Evolutionary conservation across 1,140 invertebrate species (phyloP).

Genomic region (Augochlora pura): DNA sequence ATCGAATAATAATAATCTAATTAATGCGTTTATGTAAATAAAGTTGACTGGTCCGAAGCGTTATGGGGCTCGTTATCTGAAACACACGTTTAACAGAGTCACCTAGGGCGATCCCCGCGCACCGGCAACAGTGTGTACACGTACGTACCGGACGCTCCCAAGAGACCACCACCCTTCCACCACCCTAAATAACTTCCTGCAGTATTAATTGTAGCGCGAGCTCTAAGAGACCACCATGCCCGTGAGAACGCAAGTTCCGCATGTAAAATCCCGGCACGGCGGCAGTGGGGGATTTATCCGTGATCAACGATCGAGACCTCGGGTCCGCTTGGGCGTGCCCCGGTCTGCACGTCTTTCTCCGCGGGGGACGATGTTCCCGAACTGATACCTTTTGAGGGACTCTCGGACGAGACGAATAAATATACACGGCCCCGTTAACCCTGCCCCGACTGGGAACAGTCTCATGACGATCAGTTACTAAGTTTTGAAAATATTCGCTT

Average conservation of each 20-base stretch:
- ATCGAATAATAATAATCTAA: slow-evolving; percentile 70
- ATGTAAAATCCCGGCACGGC: slow-evolving; percentile 45
- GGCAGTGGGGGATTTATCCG: slow-evolving; percentile 25
- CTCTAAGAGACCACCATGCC: slow-evolving; percentile 62
- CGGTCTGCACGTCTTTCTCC: background rate
- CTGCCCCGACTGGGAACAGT: background rate
- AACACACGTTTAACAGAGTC: slow-evolving; percentile 61
- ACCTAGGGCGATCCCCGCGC: slow-evolving; percentile 33
- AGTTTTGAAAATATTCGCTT: too few species aligned
- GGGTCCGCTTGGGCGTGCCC: background rate
- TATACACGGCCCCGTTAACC: background rate
- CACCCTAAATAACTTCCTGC: slow-evolving; percentile 54
- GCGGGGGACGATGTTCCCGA: background rate
- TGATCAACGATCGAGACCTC: slow-evolving; percentile 40
- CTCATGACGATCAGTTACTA: background rate
- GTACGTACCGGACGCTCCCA: too few species aligned
- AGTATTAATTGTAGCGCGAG: slow-evolving; percentile 67
- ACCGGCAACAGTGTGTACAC: background rate
- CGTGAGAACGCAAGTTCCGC: slow-evolving; percentile 58
- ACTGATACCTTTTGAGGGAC: slow-evolving; percentile 4
- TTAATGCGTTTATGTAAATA: slow-evolving; percentile 72
- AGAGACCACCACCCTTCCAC: too few species aligned
- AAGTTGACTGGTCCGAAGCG: slow-evolving; percentile 62
- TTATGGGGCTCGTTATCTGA: slow-evolving; percentile 66
- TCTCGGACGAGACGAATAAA: background rate